Base-by-base conservation (phyloP, 1,140 invertebrate species). In the Atta cephalotes region DNA sequence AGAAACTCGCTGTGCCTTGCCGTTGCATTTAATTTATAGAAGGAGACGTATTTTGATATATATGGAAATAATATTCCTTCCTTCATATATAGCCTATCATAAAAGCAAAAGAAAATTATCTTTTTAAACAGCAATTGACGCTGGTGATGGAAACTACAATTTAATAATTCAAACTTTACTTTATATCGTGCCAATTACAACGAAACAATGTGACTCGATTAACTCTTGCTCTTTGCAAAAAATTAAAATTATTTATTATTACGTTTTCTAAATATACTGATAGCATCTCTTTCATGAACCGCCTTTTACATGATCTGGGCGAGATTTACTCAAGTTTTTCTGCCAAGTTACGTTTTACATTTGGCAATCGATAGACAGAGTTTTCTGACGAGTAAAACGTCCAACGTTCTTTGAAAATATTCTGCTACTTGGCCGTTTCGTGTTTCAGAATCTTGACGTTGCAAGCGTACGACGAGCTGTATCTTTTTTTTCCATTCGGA, bases 371-470 rank as follows among this genome's bases (percentile, higher is more conserved):
- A 51, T 85, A 62, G 25, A 18, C 28, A 12, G 51, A 88, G 14
- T 31, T 70, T 45, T 14, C 7, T 2, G 60, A 3, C 9, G 49
- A 45, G 62, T 76, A 62, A 86, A 77, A 62, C 71, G 85, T 78
- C 65, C 60, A 58, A 63, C 18, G 9, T 63, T 62, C 45, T 66
- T 31, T 65, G 28, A 78, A 77, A 85, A 66, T 31, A 62, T 56
- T 21, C 62, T 62, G 79, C 88, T 78, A 79, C 82, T 85, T 85
- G 45, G 74, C 82, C 51, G 82, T 82, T 70, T 49, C 21, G 3
- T 14, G 21, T 80, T 53, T 60, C 49, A 79, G 31, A 63, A 63
- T 89, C 62, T 87, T 74, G 85, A 87, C 60, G 77, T 87, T 58
- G 25, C 65, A 62, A 70, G 71, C 56, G 7, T 56, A 70, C 5